These are phyloP conservation scores for Nicator chloris DNA, from an alignment of 2,113 vertebrate genomes.

Conservation along the genomic window DNA sequence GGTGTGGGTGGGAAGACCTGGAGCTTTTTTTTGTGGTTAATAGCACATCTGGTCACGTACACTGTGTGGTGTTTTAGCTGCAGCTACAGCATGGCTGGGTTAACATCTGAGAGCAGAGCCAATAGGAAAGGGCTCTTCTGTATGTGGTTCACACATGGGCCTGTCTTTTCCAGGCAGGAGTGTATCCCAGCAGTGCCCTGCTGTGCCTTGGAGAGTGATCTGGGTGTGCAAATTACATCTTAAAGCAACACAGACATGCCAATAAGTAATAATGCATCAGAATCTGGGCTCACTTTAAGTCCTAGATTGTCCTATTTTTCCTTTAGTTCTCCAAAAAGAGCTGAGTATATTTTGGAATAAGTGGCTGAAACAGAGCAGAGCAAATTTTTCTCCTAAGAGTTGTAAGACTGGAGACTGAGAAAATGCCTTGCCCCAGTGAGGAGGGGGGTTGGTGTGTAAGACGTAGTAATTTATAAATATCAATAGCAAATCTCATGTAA, in stretches of 20 bases:
- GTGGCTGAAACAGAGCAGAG: neutral
- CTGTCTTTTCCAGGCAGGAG: neutral
- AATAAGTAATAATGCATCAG: neutral
- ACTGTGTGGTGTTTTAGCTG: neutral
- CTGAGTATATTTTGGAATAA: neutral
- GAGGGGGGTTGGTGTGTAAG: neutral
- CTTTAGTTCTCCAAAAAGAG: neutral
- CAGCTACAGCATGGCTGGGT: neutral
- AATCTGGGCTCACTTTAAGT: neutral
- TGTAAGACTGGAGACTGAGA: neutral
- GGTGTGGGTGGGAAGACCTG: slow-evolving; percentile 19
- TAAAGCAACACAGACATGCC: neutral
- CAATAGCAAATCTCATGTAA: neutral
- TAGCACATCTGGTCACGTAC: neutral
- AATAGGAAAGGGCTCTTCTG: neutral
- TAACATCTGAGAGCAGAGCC: neutral
- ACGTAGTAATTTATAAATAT: neutral
- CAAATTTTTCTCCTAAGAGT: neutral
- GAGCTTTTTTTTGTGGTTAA: neutral
- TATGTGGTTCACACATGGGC: neutral
- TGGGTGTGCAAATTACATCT: neutral
- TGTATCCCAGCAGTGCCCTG: neutral
- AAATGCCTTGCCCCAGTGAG: neutral
- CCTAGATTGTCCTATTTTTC: neutral
- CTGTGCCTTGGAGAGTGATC: neutral